phyloP scores from a whole-genome alignment of 1,140 invertebrate genomes.

The Lycorma delicatula region DNA sequence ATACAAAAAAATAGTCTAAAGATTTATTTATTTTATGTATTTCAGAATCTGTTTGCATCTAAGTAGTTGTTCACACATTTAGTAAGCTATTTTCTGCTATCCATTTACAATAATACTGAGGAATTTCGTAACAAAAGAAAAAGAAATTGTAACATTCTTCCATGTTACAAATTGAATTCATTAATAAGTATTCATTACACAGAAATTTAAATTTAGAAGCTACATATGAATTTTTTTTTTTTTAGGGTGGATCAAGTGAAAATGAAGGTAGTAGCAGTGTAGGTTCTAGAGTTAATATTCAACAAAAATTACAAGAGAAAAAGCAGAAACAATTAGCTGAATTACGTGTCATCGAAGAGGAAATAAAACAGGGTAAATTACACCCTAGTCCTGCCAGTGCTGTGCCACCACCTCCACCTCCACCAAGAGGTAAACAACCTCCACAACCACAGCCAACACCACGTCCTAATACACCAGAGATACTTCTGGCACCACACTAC shows the following conservation, averaged over 20 bases:
- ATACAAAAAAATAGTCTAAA: too few relatives aligned
- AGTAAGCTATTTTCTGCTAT: too few relatives aligned
- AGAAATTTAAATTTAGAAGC: too few relatives aligned
- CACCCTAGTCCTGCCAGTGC: constrained; percentile 46
- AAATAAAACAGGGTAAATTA: constrained; percentile 75
- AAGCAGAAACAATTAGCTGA: constrained; percentile 80
- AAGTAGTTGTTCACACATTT: too few relatives aligned
- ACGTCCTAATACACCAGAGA: constrained; percentile 61
- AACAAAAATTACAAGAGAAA: constrained; percentile 79
- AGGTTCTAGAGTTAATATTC: constrained; percentile 70
- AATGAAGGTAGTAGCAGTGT: constrained; percentile 61
- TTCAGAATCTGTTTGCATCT: too few relatives aligned
- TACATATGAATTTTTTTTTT: constrained; percentile 7
- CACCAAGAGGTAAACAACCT: constrained; percentile 30
- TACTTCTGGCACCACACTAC: constrained; percentile 65
- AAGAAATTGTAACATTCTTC: too few relatives aligned
- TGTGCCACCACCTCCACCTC: constrained; percentile 29
- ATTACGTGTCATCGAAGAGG: constrained; percentile 66
- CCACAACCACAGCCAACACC: constrained; percentile 40
- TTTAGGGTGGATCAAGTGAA: constrained; percentile 53
- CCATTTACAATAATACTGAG: too few relatives aligned
- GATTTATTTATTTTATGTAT: too few relatives aligned
- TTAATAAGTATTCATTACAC: too few relatives aligned
- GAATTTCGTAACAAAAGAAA: too few relatives aligned
- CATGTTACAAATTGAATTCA: too few relatives aligned